Evolutionary conservation across 2,113 vertebrate species (phyloP), one percentile per base, ranked within the genome.

Genomic region (Dryoscopus gambensis): DNA sequence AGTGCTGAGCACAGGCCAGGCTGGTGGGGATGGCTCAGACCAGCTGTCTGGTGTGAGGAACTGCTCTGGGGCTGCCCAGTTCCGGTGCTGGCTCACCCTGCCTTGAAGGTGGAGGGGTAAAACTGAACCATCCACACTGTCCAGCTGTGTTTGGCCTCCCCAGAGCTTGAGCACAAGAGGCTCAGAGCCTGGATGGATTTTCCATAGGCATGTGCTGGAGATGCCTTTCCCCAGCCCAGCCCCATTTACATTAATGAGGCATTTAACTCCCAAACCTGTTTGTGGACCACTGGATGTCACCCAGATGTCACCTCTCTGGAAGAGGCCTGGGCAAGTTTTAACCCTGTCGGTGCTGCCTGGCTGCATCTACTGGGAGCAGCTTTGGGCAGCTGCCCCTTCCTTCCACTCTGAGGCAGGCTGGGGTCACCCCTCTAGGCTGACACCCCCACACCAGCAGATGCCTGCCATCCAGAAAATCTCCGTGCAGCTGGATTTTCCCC

Each of bases 1-100:
- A 47, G 69, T 0, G 0, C 21, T 0, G 2, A 13, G 44, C 2
- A 2, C 22, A 0, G 75, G 14, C 28, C 0, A 1, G 47, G 80
- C 52, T 18, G 73, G 13, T 2, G 52, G 33, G 55, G 50, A 14
- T 6, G 60, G 89, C 46, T 70, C 50, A 4, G 37, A 40, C 11
- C 44, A 1, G 31, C 37, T 2, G 2, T 5, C 5, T 0, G 0
- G 1, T 0, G 19, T 3, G n/a, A 14, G 44, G 24, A 52, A 20
- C 47, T 11, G 56, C 25, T 15, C 50, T 2, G 3, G 31, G 25
- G 33, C 81, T 59, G 75, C 75, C 53, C 50, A 5, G 39, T 21
- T 37, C 49, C 10, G 0, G 25, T 6, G 20, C 37, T 27, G 60
- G n/a, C 39, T 87, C 47, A 7, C 62, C 50, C 47, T 50, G 69